Percentiles rank a stretch among this genome's conserved stretches.
Conservation (phyloP, 2,113 vertebrate genomes). For the Gracilinanus agilis region DNA sequence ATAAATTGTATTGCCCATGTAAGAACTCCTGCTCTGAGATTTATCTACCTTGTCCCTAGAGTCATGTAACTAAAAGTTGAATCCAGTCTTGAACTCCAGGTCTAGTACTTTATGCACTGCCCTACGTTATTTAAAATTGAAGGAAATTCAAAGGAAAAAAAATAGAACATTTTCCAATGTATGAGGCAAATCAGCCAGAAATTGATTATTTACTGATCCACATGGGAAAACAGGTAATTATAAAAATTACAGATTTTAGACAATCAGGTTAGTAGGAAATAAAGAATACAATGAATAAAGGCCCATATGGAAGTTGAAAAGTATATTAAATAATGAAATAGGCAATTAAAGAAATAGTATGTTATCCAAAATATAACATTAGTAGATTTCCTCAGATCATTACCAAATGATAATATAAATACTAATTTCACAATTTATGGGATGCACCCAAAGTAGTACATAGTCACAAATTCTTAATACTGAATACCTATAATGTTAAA, state of each 20-base stretch:
- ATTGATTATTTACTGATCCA: neutral
- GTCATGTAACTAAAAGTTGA: neutral
- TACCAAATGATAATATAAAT: neutral
- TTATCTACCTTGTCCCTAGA: neutral
- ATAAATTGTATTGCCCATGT: neutral
- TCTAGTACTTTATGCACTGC: neutral
- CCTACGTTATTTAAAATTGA: neutral
- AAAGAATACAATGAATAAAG: neutral
- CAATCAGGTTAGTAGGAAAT: neutral
- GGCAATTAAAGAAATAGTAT: neutral
- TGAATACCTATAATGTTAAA: neutral
- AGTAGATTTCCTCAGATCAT: neutral
- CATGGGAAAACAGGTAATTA: neutral
- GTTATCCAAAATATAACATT: too few relatives aligned
- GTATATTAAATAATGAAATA: neutral
- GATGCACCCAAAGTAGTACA: neutral
- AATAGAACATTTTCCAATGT: neutral
- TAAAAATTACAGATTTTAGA: neutral
- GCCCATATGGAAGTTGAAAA: neutral
- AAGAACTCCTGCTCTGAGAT: neutral
- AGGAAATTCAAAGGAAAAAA: neutral
- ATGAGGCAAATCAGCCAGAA: neutral
- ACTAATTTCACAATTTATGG: neutral
- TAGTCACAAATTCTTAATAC: neutral
- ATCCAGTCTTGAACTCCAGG: neutral